Evolutionary conservation across 2,888 invertebrate species (phyloP).

Genomic region (Lutraria lutraria): DNA sequence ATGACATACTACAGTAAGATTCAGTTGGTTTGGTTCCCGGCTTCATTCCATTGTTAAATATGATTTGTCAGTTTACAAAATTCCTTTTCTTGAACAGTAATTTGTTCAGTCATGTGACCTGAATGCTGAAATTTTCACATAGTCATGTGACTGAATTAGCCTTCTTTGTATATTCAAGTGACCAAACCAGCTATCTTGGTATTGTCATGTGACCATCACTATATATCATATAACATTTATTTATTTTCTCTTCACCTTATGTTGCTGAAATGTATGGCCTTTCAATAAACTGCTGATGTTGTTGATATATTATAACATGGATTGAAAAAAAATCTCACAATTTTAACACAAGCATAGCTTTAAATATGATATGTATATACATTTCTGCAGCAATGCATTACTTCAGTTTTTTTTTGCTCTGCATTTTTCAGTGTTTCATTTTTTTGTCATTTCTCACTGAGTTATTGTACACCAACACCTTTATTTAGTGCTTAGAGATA

Average conservation of each 20-base stretch:
- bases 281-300: neutral
- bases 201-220: neutral
- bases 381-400: conserved; percentile 18
- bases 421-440: neutral
- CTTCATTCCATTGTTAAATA: neutral
- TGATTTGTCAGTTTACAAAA: too few species aligned
- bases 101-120: too few species aligned
- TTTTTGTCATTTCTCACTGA: neutral
- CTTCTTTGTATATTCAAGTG: too few species aligned
- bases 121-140: too few species aligned
- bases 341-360: neutral
- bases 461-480: neutral
- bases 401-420: neutral
- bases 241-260: neutral
- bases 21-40: neutral
- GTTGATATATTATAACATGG: neutral
- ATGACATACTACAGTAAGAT: neutral
- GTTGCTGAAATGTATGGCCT: conserved; percentile 15
- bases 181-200: conserved; percentile 7
- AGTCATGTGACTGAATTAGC: too few species aligned
- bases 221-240: neutral
- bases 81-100: too few species aligned
- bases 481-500: conserved; percentile 14
- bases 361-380: neutral
- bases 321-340: neutral